Conservation (phyloP, 2,113 vertebrate genomes). For the Pholis gunnellus region DNA sequence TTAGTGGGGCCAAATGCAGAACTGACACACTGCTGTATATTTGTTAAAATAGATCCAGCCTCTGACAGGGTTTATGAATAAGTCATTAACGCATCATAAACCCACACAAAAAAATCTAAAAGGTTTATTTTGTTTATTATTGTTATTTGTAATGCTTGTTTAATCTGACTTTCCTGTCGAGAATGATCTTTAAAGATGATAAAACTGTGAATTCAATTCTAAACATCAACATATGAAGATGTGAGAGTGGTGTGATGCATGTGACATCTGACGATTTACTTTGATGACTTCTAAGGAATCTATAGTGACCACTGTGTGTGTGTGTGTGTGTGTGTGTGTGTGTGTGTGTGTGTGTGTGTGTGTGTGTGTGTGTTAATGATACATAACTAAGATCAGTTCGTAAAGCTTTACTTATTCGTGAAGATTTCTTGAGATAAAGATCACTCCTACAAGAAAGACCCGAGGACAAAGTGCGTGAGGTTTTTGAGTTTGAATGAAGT, state of each 20-base stretch:
- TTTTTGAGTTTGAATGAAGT: too few species aligned
- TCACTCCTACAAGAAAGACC: not conserved
- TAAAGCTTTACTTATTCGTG: constrained; percentile 3
- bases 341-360: too few species aligned
- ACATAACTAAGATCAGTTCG: not conserved
- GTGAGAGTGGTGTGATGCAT: not conserved
- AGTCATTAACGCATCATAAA: constrained; percentile 64
- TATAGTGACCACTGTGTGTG: not conserved
- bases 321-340: too few species aligned
- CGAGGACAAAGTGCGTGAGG: not conserved
- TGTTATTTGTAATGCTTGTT: constrained; percentile 9
- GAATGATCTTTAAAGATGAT: constrained; percentile 30
- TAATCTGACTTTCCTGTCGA: constrained; percentile 38
- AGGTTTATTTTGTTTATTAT: not conserved
- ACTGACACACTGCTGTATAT: constrained; percentile 47
- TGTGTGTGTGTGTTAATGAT: too few species aligned
- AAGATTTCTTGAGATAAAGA: not conserved
- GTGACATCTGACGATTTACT: constrained; percentile 8
- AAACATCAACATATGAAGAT: constrained; percentile 17
- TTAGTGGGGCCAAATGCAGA: constrained; percentile 60
- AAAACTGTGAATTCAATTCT: constrained; percentile 6
- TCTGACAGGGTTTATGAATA: constrained; percentile 67
- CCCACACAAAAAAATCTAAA: constrained; percentile 39
- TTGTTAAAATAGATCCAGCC: constrained; percentile 56
- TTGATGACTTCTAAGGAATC: not conserved